A percentile compares a stretch with the other conserved stretches of the same genome.
Conservation (phyloP, 2,113 vertebrate species). For the Brachypteracias leptosomus region DNA sequence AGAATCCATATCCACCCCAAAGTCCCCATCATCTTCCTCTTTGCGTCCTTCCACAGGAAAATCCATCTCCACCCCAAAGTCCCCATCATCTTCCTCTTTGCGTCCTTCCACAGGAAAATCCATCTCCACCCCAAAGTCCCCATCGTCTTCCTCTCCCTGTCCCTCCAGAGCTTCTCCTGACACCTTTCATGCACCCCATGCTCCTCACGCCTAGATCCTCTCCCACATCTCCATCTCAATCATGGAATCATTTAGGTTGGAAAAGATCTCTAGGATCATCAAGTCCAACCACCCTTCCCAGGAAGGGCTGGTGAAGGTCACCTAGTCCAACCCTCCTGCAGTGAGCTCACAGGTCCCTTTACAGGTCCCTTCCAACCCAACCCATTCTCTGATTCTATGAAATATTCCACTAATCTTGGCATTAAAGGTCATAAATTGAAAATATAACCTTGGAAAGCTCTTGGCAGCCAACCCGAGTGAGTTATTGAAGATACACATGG, state of each 20-base stretch:
- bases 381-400: neutral
- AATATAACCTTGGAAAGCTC: neutral
- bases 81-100: no score
- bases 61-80: no score
- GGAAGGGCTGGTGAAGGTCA: neutral
- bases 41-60: rapidly evolving
- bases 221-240: no score
- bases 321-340: neutral
- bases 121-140: neutral
- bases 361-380: neutral
- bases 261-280: no score
- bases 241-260: no score
- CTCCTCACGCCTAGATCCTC: neutral
- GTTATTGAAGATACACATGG: neutral
- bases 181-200: no score
- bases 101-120: neutral
- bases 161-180: neutral
- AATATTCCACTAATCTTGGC: neutral
- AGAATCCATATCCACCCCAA: no score
- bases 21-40: no score
- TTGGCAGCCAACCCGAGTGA: neutral
- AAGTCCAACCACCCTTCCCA: no score
- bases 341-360: no score
- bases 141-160: neutral
- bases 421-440: slow-evolving; percentile 48